Percentiles rank a stretch among this genome's conserved stretches.
Conservation (phyloP, 2,797 vertebrate genomes). For the Malurus splendens region DNA sequence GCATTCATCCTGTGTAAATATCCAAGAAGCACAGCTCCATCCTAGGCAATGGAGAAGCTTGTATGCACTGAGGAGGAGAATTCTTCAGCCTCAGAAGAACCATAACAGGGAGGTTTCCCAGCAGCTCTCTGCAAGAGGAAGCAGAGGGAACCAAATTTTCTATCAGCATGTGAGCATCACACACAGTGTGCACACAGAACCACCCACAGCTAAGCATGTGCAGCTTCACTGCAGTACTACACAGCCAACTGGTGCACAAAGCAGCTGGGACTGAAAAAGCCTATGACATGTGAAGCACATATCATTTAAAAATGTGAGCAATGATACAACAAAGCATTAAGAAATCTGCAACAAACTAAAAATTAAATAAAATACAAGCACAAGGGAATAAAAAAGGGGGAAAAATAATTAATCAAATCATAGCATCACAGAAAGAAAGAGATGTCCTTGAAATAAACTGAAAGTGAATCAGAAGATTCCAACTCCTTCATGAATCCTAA, state of each 20-base stretch:
- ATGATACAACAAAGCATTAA: background rate
- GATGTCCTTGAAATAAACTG: background rate
- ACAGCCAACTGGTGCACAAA: background rate
- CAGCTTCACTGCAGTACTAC: background rate
- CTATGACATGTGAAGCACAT: accelerated
- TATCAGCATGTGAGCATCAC: background rate
- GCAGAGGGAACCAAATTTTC: background rate
- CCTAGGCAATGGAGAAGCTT: background rate
- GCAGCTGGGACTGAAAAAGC: background rate
- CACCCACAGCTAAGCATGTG: accelerated
- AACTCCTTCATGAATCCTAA: background rate
- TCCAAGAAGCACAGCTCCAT: background rate
- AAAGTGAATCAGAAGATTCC: background rate
- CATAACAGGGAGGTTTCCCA: background rate
- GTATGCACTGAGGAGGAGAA: accelerated
- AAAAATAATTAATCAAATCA: background rate
- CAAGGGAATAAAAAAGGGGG: background rate
- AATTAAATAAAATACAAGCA: background rate
- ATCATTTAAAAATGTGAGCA: background rate
- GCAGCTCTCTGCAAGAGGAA: background rate
- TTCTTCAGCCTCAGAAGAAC: background rate
- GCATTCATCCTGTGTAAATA: background rate
- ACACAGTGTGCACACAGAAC: background rate
- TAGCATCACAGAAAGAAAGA: background rate
- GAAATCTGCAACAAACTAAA: background rate